Conservation (phyloP, 2,797 vertebrate genomes). For the Notoglanidium macrostoma region DNA sequence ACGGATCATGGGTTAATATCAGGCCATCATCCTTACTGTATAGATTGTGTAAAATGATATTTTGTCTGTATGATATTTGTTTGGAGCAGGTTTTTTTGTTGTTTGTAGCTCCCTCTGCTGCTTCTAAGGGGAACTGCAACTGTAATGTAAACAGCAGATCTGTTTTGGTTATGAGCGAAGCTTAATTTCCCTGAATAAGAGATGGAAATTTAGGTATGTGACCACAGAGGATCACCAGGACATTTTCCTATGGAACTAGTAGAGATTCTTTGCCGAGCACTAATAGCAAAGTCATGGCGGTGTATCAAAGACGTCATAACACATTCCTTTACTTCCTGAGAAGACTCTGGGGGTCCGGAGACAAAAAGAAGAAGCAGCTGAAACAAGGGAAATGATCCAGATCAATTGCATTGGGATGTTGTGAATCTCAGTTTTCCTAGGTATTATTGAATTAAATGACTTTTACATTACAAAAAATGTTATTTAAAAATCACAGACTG, state of each 20-base stretch:
- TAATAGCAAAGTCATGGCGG: not conserved
- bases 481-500: not conserved
- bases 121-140: not conserved
- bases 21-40: not conserved
- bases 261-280: not conserved
- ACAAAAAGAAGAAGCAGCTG: not conserved
- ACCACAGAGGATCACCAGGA: not conserved
- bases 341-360: not conserved
- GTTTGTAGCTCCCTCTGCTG: not conserved
- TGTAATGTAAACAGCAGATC: not conserved
- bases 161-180: not conserved
- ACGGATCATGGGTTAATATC: not conserved
- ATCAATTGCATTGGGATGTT: not conserved
- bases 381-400: no score
- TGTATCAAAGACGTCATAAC: no score
- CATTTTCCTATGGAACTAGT: not conserved
- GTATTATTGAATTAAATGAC: not conserved
- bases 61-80: not conserved
- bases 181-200: not conserved
- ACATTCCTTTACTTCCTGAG: not conserved
- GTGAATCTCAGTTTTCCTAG: not conserved
- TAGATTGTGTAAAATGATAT: not conserved
- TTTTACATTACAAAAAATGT: not conserved
- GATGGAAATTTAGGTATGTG: not conserved
- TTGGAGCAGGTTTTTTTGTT: not conserved